Evolutionary conservation across 2,888 invertebrate species (phyloP).

Genomic region (Lacanobia wlatinum): DNA sequence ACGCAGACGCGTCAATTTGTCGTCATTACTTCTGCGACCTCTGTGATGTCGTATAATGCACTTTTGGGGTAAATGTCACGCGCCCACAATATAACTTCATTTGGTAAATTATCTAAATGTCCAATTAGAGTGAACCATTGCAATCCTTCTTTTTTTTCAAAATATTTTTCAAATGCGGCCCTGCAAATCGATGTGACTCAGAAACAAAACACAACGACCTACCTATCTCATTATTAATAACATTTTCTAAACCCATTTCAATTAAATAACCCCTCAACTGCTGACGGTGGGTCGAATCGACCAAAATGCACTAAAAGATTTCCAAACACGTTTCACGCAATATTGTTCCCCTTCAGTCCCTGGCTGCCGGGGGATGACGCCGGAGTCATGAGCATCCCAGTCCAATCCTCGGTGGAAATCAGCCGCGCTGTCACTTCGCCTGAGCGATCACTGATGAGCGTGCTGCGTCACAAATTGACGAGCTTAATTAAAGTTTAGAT

Average conservation of each 20-base stretch:
- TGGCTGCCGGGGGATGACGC: constrained; percentile 41
- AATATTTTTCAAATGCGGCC: not conserved
- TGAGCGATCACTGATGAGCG: constrained; percentile 63
- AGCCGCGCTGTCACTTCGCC: constrained; percentile 64
- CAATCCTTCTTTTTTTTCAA: not conserved
- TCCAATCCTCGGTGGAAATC: constrained; percentile 67
- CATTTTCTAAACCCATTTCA: constrained; percentile 41
- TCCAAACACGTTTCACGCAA: constrained; percentile 54
- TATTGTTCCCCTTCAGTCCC: constrained; percentile 58
- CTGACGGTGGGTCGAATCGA: constrained; percentile 29
- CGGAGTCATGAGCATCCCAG: constrained; percentile 54
- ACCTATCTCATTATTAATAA: not conserved
- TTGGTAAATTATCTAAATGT: constrained; percentile 26
- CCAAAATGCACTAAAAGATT: constrained; percentile 35
- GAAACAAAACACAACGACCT: not conserved
- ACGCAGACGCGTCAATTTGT: constrained; percentile 71
- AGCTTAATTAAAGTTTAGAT: constrained; percentile 67
- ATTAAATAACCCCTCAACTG: constrained; percentile 43
- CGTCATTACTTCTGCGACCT: constrained; percentile 70
- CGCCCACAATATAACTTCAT: constrained; percentile 42
- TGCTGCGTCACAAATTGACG: constrained; percentile 54
- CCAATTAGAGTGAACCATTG: constrained; percentile 7
- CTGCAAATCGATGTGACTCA: not conserved
- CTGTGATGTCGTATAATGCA: constrained; percentile 53
- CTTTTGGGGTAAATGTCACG: constrained; percentile 53